Evolutionary conservation across 2,113 vertebrate species (phyloP).

Genomic region (Prionailurus viverrinus): DNA sequence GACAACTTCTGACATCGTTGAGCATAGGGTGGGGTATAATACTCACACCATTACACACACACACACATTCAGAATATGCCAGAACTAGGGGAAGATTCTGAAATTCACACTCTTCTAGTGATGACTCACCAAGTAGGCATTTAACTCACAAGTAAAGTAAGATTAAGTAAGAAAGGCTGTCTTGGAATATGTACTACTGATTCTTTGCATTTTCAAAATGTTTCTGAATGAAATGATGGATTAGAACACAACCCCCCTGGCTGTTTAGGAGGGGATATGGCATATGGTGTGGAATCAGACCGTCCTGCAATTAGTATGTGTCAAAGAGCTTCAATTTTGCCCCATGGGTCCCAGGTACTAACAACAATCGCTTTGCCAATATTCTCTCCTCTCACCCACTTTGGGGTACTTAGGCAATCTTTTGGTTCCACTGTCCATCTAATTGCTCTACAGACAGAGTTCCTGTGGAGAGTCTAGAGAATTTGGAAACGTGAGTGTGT

Average conservation of each 20-base stretch:
- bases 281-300: neutral
- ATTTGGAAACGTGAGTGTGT: too few relatives aligned
- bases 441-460: too few relatives aligned
- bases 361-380: too few relatives aligned
- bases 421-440: too few relatives aligned
- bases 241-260: neutral
- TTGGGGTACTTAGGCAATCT: too few relatives aligned
- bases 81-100: neutral
- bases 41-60: rapidly evolving
- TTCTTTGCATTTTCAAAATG: neutral
- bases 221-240: neutral
- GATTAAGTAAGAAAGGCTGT: rapidly evolving
- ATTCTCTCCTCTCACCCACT: too few relatives aligned
- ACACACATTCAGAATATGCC: neutral
- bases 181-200: neutral
- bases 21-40: neutral
- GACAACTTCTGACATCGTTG: neutral
- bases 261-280: neutral
- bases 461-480: too few relatives aligned
- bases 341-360: too few relatives aligned
- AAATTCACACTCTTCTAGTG: too few relatives aligned
- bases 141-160: neutral
- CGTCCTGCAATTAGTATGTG: neutral
- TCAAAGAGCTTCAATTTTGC: neutral
- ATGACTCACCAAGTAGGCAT: neutral